phyloP scores from a whole-genome alignment of 1,140 invertebrate species.

The Drosophila ercepeae region DNA sequence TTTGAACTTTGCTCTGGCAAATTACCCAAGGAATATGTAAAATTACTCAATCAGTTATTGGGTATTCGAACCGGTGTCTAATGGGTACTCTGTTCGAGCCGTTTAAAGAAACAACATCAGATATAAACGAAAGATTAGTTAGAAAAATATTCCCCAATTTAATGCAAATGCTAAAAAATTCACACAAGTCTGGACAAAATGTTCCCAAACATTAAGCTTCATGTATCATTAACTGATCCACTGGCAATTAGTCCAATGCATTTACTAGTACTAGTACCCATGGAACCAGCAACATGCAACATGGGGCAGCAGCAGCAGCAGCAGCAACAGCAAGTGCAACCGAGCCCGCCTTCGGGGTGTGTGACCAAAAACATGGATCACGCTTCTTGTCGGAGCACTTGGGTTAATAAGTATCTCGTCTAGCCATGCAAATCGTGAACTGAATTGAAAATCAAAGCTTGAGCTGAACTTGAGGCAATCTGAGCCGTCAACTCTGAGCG shows the following conservation, averaged over 20 bases:
- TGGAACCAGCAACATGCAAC: slow-evolving; percentile 32
- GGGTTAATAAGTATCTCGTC: slow-evolving; percentile 61
- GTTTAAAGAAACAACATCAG: neutral
- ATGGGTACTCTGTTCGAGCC: too few relatives aligned
- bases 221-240: slow-evolving; percentile 9
- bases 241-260: slow-evolving; percentile 28
- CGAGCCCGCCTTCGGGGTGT: slow-evolving; percentile 44
- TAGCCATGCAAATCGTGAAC: slow-evolving; percentile 61
- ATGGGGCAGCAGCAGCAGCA: slow-evolving; percentile 14
- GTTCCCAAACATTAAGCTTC: slow-evolving; percentile 10
- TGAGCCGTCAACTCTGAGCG: slow-evolving; percentile 24
- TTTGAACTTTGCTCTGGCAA: slow-evolving; percentile 4
- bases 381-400: slow-evolving; percentile 56
- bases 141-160: neutral
- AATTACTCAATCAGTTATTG: neutral
- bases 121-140: neutral
- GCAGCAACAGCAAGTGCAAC: slow-evolving; percentile 39
- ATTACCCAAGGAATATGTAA: neutral
- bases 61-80: too few relatives aligned
- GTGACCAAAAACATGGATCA: slow-evolving; percentile 57
- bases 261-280: too few relatives aligned
- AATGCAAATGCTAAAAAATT: slow-evolving; percentile 1
- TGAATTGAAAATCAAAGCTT: slow-evolving; percentile 49
- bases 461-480: slow-evolving; percentile 55
- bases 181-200: neutral